Evolutionary conservation across 2,888 invertebrate genomes (phyloP).

Genomic region (Watsonalla binaria): DNA sequence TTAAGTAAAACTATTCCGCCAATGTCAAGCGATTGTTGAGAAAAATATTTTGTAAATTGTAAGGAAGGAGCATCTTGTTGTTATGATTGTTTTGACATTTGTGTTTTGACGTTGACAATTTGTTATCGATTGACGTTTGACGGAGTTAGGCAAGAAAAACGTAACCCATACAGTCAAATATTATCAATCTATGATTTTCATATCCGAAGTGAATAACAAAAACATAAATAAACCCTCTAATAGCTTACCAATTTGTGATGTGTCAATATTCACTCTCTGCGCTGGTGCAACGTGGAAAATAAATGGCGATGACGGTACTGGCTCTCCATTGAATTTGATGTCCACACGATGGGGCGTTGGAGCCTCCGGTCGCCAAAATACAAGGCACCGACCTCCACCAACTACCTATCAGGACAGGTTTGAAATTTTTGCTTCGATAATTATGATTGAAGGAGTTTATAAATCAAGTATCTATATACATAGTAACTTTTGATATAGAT

Average conservation of each 20-base stretch:
- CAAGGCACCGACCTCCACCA: slow-evolving; percentile 95
- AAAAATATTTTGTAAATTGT: too few species aligned
- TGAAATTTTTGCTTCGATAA: too few species aligned
- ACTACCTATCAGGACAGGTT: slow-evolving; percentile 81
- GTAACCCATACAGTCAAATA: not conserved
- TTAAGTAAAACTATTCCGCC: too few species aligned
- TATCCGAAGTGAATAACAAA: not conserved
- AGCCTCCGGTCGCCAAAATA: slow-evolving; percentile 95
- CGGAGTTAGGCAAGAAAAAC: not conserved
- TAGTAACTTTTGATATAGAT: too few species aligned
- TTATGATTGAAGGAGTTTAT: too few species aligned
- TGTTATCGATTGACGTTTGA: too few species aligned
- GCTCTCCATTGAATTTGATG: slow-evolving; percentile 97
- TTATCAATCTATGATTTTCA: too few species aligned
- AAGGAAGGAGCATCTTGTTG: too few species aligned
- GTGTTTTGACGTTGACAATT: not conserved
- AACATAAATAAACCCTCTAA: not conserved
- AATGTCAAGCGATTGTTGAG: too few species aligned
- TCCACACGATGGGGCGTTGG: slow-evolving; percentile 95
- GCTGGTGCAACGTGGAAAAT: slow-evolving; percentile 83
- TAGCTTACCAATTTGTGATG: slow-evolving; percentile 63
- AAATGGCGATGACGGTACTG: slow-evolving; percentile 94
- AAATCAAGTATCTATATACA: too few species aligned
- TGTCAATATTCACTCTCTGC: slow-evolving; percentile 67
- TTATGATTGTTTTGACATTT: not conserved